Conservation (phyloP, 2,888 invertebrate species). For the Muscina levida region DNA sequence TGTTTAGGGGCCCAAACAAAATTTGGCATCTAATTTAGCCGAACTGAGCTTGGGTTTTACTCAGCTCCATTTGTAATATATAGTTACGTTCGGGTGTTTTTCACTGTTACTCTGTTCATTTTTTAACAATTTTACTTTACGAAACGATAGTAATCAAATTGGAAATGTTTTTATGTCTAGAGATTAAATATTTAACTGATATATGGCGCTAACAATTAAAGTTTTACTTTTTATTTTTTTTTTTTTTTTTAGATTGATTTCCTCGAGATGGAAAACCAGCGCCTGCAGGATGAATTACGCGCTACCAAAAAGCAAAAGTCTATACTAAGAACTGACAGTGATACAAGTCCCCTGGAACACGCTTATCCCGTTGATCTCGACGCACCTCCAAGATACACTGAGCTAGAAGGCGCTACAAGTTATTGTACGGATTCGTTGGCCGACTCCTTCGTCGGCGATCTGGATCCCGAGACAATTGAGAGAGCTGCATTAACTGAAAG, state of each 20-base stretch:
- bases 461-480: conserved; percentile 72
- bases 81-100: no score
- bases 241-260: conserved; percentile 72
- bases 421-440: conserved; percentile 58
- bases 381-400: conserved; percentile 32
- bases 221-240: background rate
- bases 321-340: conserved; percentile 31
- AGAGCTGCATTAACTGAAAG: conserved; percentile 73
- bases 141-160: conserved; percentile 76
- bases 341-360: conserved; percentile 13
- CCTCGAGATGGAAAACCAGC: conserved; percentile 76
- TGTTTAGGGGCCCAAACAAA: no score
- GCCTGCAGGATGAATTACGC: conserved; percentile 72
- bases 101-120: no score
- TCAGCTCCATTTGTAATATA: no score
- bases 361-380: conserved; percentile 67
- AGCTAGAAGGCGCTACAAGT: conserved; percentile 38
- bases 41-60: no score
- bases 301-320: conserved; percentile 65
- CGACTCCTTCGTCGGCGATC: conserved; percentile 70
- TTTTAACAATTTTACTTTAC: conserved; percentile 16
- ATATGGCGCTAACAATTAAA: no score
- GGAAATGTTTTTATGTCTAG: no score
- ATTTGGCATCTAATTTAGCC: no score
- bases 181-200: no score